A percentile compares a stretch with the other conserved stretches of the same genome.
Conservation (phyloP, 2,113 vertebrate species). For the Ameiurus melas region DNA sequence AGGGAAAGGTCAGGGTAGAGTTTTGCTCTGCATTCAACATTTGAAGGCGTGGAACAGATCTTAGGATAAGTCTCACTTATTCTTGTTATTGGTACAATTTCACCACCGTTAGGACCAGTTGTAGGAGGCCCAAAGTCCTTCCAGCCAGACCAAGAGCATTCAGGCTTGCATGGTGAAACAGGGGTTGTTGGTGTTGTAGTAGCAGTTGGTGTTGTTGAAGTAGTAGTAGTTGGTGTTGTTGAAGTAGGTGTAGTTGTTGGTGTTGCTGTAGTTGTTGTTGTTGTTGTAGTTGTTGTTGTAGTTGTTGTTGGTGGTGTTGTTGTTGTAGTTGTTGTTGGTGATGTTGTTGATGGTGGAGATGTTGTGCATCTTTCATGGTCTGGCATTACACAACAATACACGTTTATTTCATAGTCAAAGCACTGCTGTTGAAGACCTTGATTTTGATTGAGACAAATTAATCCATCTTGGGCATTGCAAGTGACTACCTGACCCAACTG, state of each 20-base stretch:
- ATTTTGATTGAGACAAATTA: not conserved
- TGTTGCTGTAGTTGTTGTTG: no score
- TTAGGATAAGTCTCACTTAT: constrained; percentile 26
- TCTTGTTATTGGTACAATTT: constrained; percentile 26
- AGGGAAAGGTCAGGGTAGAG: constrained; percentile 21
- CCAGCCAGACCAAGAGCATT: constrained; percentile 41
- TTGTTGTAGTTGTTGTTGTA: no score
- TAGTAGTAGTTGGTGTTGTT: no score
- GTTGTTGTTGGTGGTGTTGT: no score
- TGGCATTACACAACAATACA: not conserved
- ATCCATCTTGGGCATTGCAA: not conserved
- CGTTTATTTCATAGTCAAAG: not conserved
- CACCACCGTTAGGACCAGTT: constrained; percentile 51
- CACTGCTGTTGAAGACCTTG: not conserved
- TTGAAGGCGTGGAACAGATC: constrained; percentile 20
- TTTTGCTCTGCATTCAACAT: constrained; percentile 54
- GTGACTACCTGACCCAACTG: constrained; percentile 57
- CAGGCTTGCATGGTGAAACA: not conserved
- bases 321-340: no score
- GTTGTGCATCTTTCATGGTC: no score
- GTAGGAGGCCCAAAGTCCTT: constrained; percentile 47
- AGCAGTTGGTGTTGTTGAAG: no score
- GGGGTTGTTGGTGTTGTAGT: no score
- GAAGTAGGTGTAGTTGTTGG: not conserved
- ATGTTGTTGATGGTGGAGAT: not conserved